phyloP scores from a whole-genome alignment of 2,113 vertebrate species.

The Amia ocellicauda region DNA sequence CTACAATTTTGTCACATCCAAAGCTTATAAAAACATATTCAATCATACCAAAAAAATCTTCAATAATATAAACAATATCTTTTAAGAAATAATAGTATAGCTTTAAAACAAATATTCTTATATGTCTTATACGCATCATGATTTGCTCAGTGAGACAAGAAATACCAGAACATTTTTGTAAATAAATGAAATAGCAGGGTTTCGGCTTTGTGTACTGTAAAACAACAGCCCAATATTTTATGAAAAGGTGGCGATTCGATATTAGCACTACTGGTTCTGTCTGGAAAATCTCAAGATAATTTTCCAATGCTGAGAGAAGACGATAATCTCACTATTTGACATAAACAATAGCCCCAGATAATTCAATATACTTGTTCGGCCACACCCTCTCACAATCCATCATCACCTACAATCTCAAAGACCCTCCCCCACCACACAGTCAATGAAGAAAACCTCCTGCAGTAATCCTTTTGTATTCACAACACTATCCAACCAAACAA shows the following conservation, averaged over 20 bases:
- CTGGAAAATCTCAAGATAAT: background rate
- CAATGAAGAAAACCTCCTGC: conserved; percentile 54
- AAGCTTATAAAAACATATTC: background rate
- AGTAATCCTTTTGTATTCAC: conserved; percentile 72
- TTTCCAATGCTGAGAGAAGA: background rate
- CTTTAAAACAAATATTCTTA: too few relatives aligned
- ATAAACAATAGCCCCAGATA: conserved; percentile 20
- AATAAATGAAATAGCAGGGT: too few relatives aligned
- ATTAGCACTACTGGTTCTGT: too few relatives aligned
- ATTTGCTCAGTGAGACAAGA: too few relatives aligned
- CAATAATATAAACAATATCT: background rate
- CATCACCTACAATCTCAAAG: conserved; percentile 44
- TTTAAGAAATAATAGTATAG: too few relatives aligned
- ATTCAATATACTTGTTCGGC: conserved; percentile 28
- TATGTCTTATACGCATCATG: too few relatives aligned
- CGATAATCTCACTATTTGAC: background rate
- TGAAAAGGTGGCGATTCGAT: too few relatives aligned
- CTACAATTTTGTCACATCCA: background rate
- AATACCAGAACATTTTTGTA: too few relatives aligned
- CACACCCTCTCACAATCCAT: conserved; percentile 44
- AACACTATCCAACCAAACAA: conserved; percentile 59
- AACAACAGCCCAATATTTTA: too few relatives aligned
- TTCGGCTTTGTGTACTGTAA: too few relatives aligned
- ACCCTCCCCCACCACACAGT: conserved; percentile 31
- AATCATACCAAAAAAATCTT: background rate